phyloP scores from a whole-genome alignment of 2,797 vertebrate genomes.

The Gouania willdenowi region DNA sequence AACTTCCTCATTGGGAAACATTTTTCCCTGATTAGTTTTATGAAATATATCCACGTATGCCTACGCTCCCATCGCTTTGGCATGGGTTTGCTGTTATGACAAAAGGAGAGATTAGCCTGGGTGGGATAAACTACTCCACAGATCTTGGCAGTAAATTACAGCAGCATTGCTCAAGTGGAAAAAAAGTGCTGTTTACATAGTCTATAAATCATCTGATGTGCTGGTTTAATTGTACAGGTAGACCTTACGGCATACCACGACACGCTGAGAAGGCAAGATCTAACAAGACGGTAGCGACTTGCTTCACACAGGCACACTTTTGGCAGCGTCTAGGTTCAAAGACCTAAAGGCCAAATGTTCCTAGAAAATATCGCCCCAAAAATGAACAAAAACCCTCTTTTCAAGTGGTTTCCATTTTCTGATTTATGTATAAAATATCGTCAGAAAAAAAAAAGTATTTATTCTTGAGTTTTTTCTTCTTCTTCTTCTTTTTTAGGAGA shows the following conservation, averaged over 20 bases:
- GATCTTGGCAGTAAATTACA: slow-evolving; percentile 22
- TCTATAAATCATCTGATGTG: slow-evolving; percentile 48
- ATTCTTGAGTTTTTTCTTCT: no score
- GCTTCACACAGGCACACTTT: slow-evolving; percentile 32
- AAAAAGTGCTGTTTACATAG: slow-evolving; percentile 53
- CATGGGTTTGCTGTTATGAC: slow-evolving; percentile 12
- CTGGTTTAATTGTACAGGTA: slow-evolving; percentile 50
- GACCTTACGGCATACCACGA: slow-evolving; percentile 34
- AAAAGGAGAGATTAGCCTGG: slow-evolving; percentile 26
- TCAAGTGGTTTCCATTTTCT: no score
- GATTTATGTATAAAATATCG: no score
- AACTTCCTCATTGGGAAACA: slow-evolving; percentile 18
- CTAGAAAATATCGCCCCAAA: slow-evolving; percentile 20
- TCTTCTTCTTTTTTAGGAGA: slow-evolving; percentile 22
- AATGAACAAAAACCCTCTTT: slow-evolving; percentile 20
- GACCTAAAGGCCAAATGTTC: slow-evolving; percentile 28
- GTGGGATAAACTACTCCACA: slow-evolving; percentile 18
- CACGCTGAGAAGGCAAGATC: slow-evolving; percentile 53
- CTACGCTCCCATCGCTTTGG: no score
- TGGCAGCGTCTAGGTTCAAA: slow-evolving; percentile 30
- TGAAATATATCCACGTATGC: no score
- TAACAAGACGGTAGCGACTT: slow-evolving; percentile 50
- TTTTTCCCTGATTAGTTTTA: neutral
- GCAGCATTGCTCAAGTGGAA: slow-evolving; percentile 42
- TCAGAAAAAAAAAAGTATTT: no score